These are phyloP conservation scores for Ormyrus labotus DNA, from an alignment of 2,888 invertebrate species.

Conservation along the genomic window DNA sequence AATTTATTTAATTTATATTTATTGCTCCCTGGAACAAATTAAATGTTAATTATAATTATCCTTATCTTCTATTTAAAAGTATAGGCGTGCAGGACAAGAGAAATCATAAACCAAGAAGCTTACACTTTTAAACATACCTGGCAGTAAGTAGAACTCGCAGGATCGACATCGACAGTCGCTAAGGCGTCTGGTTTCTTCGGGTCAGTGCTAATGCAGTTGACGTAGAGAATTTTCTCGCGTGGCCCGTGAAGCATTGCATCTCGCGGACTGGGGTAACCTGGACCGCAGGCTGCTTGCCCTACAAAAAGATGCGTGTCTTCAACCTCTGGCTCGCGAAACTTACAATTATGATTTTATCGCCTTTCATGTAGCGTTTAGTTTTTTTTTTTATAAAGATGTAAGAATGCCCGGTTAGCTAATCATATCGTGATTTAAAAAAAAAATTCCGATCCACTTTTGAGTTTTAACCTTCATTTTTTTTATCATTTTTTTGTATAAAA, in stretches of 20 bases:
- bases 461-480: too few species aligned
- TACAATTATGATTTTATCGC: too few species aligned
- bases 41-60: not conserved
- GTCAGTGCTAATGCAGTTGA: conserved; percentile 91
- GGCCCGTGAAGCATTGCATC: conserved; percentile 91
- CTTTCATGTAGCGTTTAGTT: too few species aligned
- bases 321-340: too few species aligned
- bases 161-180: conserved; percentile 94
- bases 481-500: too few species aligned
- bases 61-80: not conserved
- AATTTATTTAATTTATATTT: too few species aligned
- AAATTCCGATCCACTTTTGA: too few species aligned
- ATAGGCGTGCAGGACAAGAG: not conserved
- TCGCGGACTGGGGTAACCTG: conserved; percentile 87
- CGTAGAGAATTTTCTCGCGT: conserved; percentile 90
- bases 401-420: too few species aligned
- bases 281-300: conserved; percentile 76
- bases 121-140: conserved; percentile 78
- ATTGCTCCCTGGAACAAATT: not conserved
- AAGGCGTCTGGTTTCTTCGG: conserved; percentile 89
- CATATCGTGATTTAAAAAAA: too few species aligned
- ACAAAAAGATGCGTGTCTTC: conserved; percentile 12
- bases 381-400: too few species aligned
- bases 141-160: conserved; percentile 88
- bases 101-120: not conserved